Conservation (phyloP, 2,888 invertebrate genomes). For the Coleophora flavipennella region DNA sequence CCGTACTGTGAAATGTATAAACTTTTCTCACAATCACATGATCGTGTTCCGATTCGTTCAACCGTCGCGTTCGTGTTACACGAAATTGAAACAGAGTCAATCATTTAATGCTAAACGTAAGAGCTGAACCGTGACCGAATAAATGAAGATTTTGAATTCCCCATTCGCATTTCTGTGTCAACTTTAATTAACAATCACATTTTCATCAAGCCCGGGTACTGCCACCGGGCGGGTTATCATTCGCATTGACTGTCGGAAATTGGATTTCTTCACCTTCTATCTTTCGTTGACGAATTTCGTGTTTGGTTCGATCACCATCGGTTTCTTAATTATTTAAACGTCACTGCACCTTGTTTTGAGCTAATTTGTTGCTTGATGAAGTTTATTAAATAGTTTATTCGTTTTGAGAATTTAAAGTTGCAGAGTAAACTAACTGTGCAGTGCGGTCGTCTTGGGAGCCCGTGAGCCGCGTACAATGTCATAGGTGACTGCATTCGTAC, state of each 20-base stretch:
- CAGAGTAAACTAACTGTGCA: slow-evolving; percentile 3
- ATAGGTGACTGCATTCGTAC: slow-evolving; percentile 30
- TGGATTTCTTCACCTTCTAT: slow-evolving; percentile 56
- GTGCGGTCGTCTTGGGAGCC: slow-evolving; percentile 7
- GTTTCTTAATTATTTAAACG: slow-evolving; percentile 37
- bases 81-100: slow-evolving; percentile 71
- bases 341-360: slow-evolving; percentile 28
- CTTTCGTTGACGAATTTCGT: slow-evolving; percentile 39
- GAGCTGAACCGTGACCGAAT: slow-evolving; percentile 65
- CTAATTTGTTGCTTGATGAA: slow-evolving; percentile 20
- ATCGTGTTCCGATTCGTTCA: slow-evolving; percentile 67
- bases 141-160: slow-evolving; percentile 68
- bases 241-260: slow-evolving; percentile 47
- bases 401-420: slow-evolving; percentile 9
- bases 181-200: slow-evolving; percentile 70
- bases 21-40: slow-evolving; percentile 69
- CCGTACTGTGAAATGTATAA: slow-evolving; percentile 50
- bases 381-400: slow-evolving; percentile 12
- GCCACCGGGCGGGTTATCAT: slow-evolving; percentile 54
- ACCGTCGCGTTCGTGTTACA: slow-evolving; percentile 64
- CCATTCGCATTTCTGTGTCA: slow-evolving; percentile 67
- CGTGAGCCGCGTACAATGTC: slow-evolving; percentile 30
- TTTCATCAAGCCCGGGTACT: slow-evolving; percentile 59
- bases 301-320: slow-evolving; percentile 40
- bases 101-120: slow-evolving; percentile 69